phyloP scores from a whole-genome alignment of 2,113 vertebrate species.

The Pangasianodon hypophthalmus region DNA sequence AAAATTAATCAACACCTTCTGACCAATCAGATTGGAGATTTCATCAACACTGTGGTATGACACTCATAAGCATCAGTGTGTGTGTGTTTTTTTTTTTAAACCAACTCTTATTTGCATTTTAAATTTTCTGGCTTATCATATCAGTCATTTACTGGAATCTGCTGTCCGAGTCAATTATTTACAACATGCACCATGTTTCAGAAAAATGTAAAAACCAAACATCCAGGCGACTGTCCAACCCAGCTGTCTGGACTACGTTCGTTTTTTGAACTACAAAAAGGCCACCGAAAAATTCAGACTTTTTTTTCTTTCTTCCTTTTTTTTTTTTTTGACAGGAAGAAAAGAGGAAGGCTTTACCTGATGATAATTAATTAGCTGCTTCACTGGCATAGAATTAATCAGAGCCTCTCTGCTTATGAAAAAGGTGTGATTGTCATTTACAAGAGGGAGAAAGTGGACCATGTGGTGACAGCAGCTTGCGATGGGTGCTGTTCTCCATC shows the following conservation, averaged over 20 bases:
- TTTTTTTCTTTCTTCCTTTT: neutral
- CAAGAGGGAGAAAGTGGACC: conserved; percentile 34
- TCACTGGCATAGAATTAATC: conserved; percentile 36
- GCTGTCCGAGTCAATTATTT: neutral
- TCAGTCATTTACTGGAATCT: neutral
- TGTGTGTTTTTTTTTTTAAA: neutral
- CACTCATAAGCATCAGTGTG: no score
- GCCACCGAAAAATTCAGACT: neutral
- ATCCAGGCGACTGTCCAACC: neutral
- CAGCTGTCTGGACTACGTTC: neutral
- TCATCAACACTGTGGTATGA: neutral
- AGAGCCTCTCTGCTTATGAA: conserved; percentile 32
- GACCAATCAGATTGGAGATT: neutral
- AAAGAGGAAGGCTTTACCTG: conserved; percentile 28
- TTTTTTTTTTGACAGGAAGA: neutral
- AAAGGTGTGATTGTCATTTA: conserved; percentile 45
- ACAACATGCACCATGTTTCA: neutral
- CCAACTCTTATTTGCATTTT: neutral
- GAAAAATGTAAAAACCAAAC: neutral
- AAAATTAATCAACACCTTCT: neutral
- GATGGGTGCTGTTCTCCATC: conserved; percentile 22
- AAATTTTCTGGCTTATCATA: neutral
- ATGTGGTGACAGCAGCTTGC: conserved; percentile 37
- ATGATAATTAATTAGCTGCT: conserved; percentile 46
- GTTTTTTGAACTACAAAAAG: neutral